Percentiles rank a stretch among this genome's conserved stretches.
Conservation (phyloP, 1,140 invertebrate species). For the Drosophila pallidifrons region DNA sequence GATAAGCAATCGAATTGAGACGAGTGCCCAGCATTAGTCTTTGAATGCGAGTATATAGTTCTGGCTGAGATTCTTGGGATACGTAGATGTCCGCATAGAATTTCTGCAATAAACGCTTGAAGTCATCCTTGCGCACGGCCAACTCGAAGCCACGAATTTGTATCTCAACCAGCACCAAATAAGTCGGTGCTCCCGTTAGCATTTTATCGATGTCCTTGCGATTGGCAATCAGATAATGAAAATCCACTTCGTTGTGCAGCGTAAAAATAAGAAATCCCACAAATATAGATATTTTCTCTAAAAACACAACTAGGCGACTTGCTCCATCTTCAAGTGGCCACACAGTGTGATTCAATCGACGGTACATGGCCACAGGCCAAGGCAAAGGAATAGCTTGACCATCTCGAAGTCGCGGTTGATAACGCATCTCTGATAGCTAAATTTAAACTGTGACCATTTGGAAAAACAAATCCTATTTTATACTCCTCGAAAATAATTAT, state of each 20-base stretch:
- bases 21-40: constrained; percentile 56
- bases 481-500: neutral
- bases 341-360: constrained; percentile 57
- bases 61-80: constrained; percentile 29
- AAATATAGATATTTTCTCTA: constrained; percentile 46
- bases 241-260: constrained; percentile 64
- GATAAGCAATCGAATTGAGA: constrained; percentile 57
- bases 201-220: constrained; percentile 63
- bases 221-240: constrained; percentile 55
- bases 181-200: constrained; percentile 68
- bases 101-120: constrained; percentile 55
- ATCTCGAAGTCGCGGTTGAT: constrained; percentile 54
- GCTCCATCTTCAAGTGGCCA: constrained; percentile 67
- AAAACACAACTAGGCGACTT: constrained; percentile 7
- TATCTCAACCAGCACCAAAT: constrained; percentile 65
- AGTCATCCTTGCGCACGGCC: constrained; percentile 56
- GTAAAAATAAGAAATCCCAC: constrained; percentile 62
- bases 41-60: constrained; percentile 51
- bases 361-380: constrained; percentile 64
- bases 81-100: constrained; percentile 73
- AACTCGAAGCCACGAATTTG: constrained; percentile 69
- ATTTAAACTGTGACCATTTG: neutral
- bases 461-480: constrained; percentile 11
- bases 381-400: constrained; percentile 50
- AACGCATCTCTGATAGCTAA: constrained; percentile 39